phyloP scores from a whole-genome alignment of 1,140 invertebrate species.

The Macrobrachium nipponense region DNA sequence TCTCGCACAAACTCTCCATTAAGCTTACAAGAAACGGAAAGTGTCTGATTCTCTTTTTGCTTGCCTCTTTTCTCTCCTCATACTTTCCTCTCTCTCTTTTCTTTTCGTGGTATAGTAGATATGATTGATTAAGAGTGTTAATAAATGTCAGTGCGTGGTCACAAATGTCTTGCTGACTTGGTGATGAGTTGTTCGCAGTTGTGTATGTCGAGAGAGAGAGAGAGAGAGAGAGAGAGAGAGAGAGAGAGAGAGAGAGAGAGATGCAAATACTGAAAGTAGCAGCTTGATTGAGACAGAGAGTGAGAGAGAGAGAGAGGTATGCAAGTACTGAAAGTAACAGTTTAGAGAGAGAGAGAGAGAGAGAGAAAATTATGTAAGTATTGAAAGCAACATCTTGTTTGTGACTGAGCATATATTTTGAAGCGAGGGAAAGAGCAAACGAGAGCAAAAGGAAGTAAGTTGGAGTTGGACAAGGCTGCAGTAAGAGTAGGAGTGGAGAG shows the following conservation, averaged over 20 bases:
- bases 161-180: constrained; percentile 23
- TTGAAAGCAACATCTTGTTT: too few species aligned
- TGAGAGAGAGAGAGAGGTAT: too few species aligned
- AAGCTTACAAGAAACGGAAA: not conserved
- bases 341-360: too few species aligned
- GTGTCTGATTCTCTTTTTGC: not conserved
- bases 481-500: too few species aligned
- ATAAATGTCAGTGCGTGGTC: constrained; percentile 16
- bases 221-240: not conserved
- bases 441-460: too few species aligned
- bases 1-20: not conserved
- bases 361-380: too few species aligned
- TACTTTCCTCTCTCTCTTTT: not conserved
- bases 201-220: not conserved
- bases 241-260: not conserved
- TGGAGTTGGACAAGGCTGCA: too few species aligned
- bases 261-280: too few species aligned
- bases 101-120: not conserved
- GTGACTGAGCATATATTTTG: too few species aligned
- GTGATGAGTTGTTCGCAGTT: not conserved
- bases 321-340: too few species aligned
- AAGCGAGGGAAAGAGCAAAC: too few species aligned
- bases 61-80: not conserved
- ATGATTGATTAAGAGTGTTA: constrained; percentile 23
- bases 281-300: too few species aligned